These are phyloP conservation scores for Daptonema setosum DNA, from an alignment of 2,888 invertebrate genomes.

Conservation along the genomic window DNA sequence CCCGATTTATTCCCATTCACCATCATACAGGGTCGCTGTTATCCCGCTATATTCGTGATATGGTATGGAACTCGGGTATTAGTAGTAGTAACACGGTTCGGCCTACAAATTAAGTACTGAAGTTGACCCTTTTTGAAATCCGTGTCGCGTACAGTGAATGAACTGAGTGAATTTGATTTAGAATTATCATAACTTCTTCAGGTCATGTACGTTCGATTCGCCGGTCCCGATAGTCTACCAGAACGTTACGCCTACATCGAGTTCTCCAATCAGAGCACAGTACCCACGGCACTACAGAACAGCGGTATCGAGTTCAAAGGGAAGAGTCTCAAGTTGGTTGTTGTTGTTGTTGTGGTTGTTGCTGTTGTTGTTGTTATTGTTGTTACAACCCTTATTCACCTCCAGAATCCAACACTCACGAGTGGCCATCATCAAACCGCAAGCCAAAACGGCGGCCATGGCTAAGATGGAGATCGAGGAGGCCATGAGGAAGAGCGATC, in stretches of 20 bases:
- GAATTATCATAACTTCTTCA: no score
- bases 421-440: constrained; percentile 62
- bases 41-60: no score
- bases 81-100: no score
- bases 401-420: constrained; percentile 65
- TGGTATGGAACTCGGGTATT: no score
- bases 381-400: not conserved
- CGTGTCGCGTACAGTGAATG: no score
- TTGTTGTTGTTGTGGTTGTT: no score
- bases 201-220: constrained; percentile 77
- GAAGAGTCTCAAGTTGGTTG: constrained; percentile 38
- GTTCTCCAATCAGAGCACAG: constrained; percentile 68
- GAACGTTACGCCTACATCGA: constrained; percentile 59
- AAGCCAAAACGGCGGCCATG: constrained; percentile 80
- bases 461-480: constrained; percentile 86
- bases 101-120: no score
- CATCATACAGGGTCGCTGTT: no score
- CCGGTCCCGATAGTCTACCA: constrained; percentile 48
- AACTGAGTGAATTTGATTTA: no score
- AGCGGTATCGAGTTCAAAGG: constrained; percentile 56
- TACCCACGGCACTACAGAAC: constrained; percentile 57
- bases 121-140: no score
- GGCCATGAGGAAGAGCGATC: constrained; percentile 57
- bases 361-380: not conserved
- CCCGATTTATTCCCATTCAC: no score